Percentiles rank a stretch among this genome's conserved stretches.
phyloP scores from a whole-genome alignment of 2,797 vertebrate species.

The Yasuhikotakia modesta region DNA sequence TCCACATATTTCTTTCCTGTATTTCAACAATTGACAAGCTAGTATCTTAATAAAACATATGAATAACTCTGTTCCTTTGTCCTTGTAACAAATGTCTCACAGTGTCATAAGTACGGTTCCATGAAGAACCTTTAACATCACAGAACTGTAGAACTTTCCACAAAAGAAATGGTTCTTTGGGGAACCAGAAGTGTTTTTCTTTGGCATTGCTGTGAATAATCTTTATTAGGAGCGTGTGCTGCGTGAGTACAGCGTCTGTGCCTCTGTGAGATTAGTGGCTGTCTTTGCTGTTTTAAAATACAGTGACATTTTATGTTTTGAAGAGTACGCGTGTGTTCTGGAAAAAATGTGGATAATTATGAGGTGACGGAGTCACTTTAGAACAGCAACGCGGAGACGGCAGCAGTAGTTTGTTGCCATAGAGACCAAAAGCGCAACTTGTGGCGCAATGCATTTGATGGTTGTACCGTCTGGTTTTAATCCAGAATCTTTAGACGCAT shows the following conservation, averaged over 20 bases:
- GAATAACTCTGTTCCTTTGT: too few relatives aligned
- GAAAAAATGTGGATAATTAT: constrained; percentile 24
- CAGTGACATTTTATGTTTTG: background rate
- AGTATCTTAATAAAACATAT: too few relatives aligned
- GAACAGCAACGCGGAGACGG: constrained; percentile 11
- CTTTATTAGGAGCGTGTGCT: background rate
- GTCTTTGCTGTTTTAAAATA: constrained; percentile 11
- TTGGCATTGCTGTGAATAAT: too few relatives aligned
- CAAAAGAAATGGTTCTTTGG: too few relatives aligned
- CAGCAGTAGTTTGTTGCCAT: constrained; percentile 42
- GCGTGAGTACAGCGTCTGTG: background rate
- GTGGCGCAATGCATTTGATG: constrained; percentile 20
- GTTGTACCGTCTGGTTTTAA: background rate
- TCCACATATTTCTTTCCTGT: too few relatives aligned
- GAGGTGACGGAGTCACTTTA: constrained; percentile 26
- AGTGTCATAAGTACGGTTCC: too few relatives aligned
- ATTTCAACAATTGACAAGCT: too few relatives aligned
- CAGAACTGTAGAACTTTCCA: too few relatives aligned
- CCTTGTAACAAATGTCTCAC: too few relatives aligned
- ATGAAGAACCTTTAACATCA: too few relatives aligned
- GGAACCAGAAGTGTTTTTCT: too few relatives aligned
- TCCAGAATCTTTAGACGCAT: background rate
- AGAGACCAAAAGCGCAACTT: constrained; percentile 31
- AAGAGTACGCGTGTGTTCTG: constrained; percentile 15
- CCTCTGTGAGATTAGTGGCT: constrained; percentile 13